Evolutionary conservation across 2,888 invertebrate genomes (phyloP), one percentile per base, ranked within the genome.

Genomic region (Dione juno): DNA sequence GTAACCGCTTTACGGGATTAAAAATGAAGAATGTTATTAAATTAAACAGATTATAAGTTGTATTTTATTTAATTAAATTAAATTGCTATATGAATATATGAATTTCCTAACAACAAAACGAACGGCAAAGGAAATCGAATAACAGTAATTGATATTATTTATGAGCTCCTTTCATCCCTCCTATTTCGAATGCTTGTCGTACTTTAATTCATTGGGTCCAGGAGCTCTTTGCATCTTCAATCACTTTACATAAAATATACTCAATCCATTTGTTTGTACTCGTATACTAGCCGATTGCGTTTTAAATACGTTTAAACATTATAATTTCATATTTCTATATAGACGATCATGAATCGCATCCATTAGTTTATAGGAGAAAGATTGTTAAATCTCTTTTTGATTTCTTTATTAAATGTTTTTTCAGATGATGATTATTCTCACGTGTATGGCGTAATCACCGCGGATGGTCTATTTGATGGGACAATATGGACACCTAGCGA

Each of bases 391-490:
- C 0, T 5, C 9, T 11, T 11, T 40, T 37, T 57, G 3, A 53
- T 14, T 35, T 16, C 1, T 37, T 16, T 1, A 35, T n/a, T 16
- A 37, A n/a, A 35, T 19, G 11, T 21, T 16, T 45, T 94, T 94
- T 48, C 94, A 97, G 97, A 96, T 93, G 97, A 98, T 80, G 97
- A 97, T 76, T 94, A 94, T 63, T 96, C 98, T 14, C 91, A 95
- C 77, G 97, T 98, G 67, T 96, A 97, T 83, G 98, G 98, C 52
- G 93, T 98, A 80, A 95, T 98, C 79, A 98, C 98, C 73, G 94
- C 95, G 71, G 96, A 97, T 73, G 98, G 98, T 70, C 94, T 97
- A 71, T 97, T 98, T 88, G 98, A 98, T 85, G 98, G 98, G 67
- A 96, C 96, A 68, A 96, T 98, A 82, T 94, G 95, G 87, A 96